Evolutionary conservation across 2,797 vertebrate species (phyloP), one percentile per base, ranked within the genome.

Genomic region (Micromesistius poutassou): DNA sequence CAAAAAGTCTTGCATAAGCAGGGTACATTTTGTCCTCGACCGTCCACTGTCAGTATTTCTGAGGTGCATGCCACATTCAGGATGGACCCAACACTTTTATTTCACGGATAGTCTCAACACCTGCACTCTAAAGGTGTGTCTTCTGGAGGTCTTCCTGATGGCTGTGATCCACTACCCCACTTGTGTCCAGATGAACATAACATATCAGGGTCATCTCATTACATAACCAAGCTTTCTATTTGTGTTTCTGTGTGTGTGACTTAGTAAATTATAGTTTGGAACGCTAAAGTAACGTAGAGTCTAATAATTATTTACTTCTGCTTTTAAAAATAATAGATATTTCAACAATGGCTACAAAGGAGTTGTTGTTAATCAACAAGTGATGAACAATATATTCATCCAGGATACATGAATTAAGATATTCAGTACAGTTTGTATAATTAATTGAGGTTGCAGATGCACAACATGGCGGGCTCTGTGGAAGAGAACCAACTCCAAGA

Each of bases 61-160:
- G 36, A 38, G 30, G 70, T 30, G 50, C 36, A 80, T 84, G 75
- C 73, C 80, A 83, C 73, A 62, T 22, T 74, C 78, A 72, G 74
- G 79, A 75, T 73, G 76, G 76, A 71, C 33, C 73, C 30, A 55
- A 80, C 76, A 72, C n/a, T 55, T 68, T 85, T 83, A 83, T 82
- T 76, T 79, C 84, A 90, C 76, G 68, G 42, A 35, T 74, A 79
- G 66, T 71, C 75, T 85, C 83, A 85, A 82, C 77, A 86, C 72
- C 76, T 75, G 14, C 31, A 50, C 76, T 73, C 71, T 78, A 75
- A 75, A 77, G 77, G 62, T 36, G 16, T 62, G 73, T 42, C 71
- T 68, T 30, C 50, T 74, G 13, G 42, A 46, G 33, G 74, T 71
- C 77, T 16, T 71, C 38, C 33, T 72, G 68, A 79, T 68, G 74